Percentiles rank a stretch among this genome's conserved stretches.
Evolutionary conservation across 2,113 vertebrate species (phyloP).

Genomic region (Gavia stellata): DNA sequence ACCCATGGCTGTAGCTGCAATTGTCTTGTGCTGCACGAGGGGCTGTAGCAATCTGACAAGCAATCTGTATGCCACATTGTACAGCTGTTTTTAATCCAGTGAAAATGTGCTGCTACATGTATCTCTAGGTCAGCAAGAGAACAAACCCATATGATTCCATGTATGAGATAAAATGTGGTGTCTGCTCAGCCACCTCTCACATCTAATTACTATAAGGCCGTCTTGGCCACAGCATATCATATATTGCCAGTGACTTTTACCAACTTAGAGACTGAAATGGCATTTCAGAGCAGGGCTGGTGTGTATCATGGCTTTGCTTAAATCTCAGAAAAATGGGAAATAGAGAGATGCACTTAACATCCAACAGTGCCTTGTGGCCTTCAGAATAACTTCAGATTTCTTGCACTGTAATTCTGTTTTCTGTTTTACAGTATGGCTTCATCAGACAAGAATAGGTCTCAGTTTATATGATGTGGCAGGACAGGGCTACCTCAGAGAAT

Average conservation of each 20-base stretch:
- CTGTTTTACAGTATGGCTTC: slow-evolving; percentile 85
- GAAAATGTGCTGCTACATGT: accelerated
- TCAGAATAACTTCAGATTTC: not conserved
- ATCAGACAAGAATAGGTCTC: slow-evolving; percentile 96
- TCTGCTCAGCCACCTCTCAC: not conserved
- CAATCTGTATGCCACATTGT: not conserved
- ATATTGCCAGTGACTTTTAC: not conserved
- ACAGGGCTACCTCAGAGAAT: slow-evolving; percentile 96
- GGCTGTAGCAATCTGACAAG: not conserved
- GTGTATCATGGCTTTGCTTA: not conserved
- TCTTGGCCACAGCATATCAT: accelerated
- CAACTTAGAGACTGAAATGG: not conserved
- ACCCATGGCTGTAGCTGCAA: not conserved
- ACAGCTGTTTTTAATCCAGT: not conserved
- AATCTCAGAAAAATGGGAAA: not conserved
- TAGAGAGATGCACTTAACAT: not conserved
- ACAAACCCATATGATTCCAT: accelerated
- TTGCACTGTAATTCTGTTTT: not conserved
- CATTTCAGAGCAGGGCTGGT: not conserved
- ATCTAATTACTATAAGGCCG: not conserved
- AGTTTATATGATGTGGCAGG: slow-evolving; percentile 98
- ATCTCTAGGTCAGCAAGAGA: not conserved
- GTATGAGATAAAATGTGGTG: not conserved
- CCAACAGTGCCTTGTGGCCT: not conserved
- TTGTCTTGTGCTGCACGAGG: not conserved